These are phyloP conservation scores for Parazoanthus darwini DNA, from an alignment of 92 coral and sea anemone genomes.

Conservation along the genomic window DNA sequence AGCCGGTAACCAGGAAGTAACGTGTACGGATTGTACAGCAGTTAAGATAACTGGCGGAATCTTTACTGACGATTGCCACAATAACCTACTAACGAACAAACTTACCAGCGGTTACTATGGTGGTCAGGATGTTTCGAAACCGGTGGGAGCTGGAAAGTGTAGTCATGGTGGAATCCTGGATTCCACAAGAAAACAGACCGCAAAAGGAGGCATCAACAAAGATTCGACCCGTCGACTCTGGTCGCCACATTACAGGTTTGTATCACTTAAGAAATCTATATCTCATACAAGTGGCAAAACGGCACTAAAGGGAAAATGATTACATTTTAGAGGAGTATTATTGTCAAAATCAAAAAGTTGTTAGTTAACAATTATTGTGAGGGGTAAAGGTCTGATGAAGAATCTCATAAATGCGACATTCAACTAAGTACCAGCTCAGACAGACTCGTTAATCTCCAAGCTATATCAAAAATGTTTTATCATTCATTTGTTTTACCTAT, in stretches of 20 bases:
- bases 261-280: background rate
- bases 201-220: constrained; percentile 70
- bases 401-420: too few species aligned
- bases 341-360: too few species aligned
- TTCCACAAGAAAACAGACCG: constrained; percentile 11
- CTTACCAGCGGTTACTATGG: constrained; percentile 67
- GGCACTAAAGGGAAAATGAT: background rate
- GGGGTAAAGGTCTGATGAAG: too few species aligned
- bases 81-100: constrained; percentile 46
- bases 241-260: constrained; percentile 63
- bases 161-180: constrained; percentile 65
- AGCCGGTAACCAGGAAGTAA: constrained; percentile 52
- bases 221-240: constrained; percentile 43
- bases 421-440: too few species aligned
- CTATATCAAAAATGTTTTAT: too few species aligned
- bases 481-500: too few species aligned
- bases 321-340: too few species aligned
- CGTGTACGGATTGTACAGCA: constrained; percentile 53
- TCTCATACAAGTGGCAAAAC: background rate
- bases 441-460: too few species aligned
- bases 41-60: background rate
- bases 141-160: constrained; percentile 60
- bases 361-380: too few species aligned
- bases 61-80: constrained; percentile 38
- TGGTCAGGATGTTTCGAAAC: constrained; percentile 62